A percentile compares a stretch with the other conserved stretches of the same genome.
These are phyloP conservation scores for Rhinoraja longicauda DNA, from an alignment of 2,797 vertebrate species.

Conservation along the genomic window DNA sequence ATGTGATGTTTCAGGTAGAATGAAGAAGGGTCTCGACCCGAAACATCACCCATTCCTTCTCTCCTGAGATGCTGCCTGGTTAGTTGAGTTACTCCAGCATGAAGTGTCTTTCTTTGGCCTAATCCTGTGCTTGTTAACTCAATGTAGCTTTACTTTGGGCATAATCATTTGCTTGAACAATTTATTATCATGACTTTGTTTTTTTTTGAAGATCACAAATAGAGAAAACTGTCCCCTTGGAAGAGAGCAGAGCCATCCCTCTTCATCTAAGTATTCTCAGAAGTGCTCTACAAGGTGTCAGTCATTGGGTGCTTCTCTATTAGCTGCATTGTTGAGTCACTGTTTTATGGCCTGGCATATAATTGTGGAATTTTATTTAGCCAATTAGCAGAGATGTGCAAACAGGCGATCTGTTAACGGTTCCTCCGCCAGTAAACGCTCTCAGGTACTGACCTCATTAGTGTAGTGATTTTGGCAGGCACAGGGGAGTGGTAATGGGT, in stretches of 20 bases:
- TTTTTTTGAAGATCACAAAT: neutral
- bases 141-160: neutral
- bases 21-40: no score
- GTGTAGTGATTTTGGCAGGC: constrained; percentile 17
- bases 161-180: neutral
- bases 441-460: constrained; percentile 36
- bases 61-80: no score
- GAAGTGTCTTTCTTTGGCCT: no score
- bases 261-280: neutral
- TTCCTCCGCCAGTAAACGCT: neutral
- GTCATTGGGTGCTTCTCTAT: neutral
- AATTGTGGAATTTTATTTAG: constrained; percentile 26
- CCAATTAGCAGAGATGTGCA: constrained; percentile 29
- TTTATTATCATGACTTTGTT: neutral
- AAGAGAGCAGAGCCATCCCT: neutral
- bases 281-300: neutral
- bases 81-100: no score
- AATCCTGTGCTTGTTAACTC: neutral
- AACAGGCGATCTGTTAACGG: constrained; percentile 27
- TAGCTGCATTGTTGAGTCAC: neutral
- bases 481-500: constrained; percentile 29
- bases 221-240: neutral
- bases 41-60: no score
- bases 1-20: no score
- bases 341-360: neutral